Conservation (phyloP, 2,888 invertebrate species). For the Athrips mouffetella region DNA sequence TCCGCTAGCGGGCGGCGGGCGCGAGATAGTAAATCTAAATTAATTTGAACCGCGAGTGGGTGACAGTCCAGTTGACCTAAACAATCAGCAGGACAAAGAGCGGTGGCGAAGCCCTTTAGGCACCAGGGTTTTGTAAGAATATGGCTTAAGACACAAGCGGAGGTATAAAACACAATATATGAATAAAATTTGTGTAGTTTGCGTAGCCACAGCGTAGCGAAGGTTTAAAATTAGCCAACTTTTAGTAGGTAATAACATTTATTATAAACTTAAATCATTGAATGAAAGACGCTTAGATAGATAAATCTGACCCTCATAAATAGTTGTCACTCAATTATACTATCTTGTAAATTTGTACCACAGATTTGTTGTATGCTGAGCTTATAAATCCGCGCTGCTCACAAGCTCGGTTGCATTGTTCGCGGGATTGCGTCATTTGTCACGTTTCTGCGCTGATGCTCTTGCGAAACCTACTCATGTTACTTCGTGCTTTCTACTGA, state of each 20-base stretch:
- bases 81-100: constrained; percentile 57
- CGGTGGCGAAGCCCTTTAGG: constrained; percentile 39
- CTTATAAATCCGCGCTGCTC: constrained; percentile 41
- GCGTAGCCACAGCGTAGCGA: no score
- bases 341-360: constrained; percentile 15
- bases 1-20: constrained; percentile 31
- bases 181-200: no score
- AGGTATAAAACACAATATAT: no score
- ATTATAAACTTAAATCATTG: no score
- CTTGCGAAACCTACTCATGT: constrained; percentile 54
- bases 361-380: constrained; percentile 26
- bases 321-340: background rate
- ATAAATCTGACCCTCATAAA: background rate
- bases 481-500: constrained; percentile 50
- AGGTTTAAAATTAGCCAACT: no score
- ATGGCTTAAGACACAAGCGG: constrained; percentile 34
- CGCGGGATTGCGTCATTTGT: constrained; percentile 66
- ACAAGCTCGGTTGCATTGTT: constrained; percentile 60
- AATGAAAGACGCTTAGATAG: no score
- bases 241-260: no score
- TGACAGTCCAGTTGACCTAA: constrained; percentile 61
- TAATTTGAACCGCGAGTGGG: constrained; percentile 62
- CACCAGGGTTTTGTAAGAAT: constrained; percentile 34
- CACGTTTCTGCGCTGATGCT: constrained; percentile 50
- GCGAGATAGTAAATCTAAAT: constrained; percentile 62